phyloP scores from a whole-genome alignment of 2,888 invertebrate species.

The Phengaris alcon region DNA sequence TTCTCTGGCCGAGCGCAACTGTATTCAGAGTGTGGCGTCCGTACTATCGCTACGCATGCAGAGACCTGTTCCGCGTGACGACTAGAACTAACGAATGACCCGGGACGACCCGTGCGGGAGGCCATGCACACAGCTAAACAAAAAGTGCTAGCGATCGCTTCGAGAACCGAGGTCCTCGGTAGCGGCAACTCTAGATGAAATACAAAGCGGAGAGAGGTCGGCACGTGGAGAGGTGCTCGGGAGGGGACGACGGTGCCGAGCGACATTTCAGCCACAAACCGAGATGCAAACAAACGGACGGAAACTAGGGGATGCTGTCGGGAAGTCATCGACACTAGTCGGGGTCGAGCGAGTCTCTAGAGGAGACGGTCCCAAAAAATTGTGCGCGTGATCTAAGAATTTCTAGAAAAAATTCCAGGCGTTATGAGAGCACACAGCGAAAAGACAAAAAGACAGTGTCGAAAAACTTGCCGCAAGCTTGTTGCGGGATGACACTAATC shows the following conservation, averaged over 20 bases:
- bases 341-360: background rate
- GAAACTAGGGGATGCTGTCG: slow-evolving; percentile 56
- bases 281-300: slow-evolving; percentile 65
- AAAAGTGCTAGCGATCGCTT: slow-evolving; percentile 52
- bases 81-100: slow-evolving; percentile 28
- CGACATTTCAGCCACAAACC: slow-evolving; percentile 49
- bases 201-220: slow-evolving; percentile 48
- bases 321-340: slow-evolving; percentile 54
- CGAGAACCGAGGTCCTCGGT: slow-evolving; percentile 46
- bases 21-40: slow-evolving; percentile 59
- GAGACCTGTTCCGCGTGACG: slow-evolving; percentile 37
- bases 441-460: slow-evolving; percentile 34
- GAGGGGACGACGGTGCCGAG: slow-evolving; percentile 53
- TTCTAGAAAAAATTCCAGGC: background rate
- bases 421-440: slow-evolving; percentile 14
- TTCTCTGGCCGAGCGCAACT: slow-evolving; percentile 49
- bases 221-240: slow-evolving; percentile 43
- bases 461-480: slow-evolving; percentile 40
- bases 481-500: slow-evolving; percentile 36
- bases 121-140: slow-evolving; percentile 52
- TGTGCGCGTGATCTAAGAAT: slow-evolving; percentile 25
- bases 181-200: slow-evolving; percentile 41
- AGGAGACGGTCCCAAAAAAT: slow-evolving; percentile 23
- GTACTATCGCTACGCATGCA: slow-evolving; percentile 39
- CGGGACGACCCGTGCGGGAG: slow-evolving; percentile 41